A percentile compares a stretch with the other conserved stretches of the same genome.
phyloP scores from a whole-genome alignment of 2,113 vertebrate species.

The Xenopus tropicalis region DNA sequence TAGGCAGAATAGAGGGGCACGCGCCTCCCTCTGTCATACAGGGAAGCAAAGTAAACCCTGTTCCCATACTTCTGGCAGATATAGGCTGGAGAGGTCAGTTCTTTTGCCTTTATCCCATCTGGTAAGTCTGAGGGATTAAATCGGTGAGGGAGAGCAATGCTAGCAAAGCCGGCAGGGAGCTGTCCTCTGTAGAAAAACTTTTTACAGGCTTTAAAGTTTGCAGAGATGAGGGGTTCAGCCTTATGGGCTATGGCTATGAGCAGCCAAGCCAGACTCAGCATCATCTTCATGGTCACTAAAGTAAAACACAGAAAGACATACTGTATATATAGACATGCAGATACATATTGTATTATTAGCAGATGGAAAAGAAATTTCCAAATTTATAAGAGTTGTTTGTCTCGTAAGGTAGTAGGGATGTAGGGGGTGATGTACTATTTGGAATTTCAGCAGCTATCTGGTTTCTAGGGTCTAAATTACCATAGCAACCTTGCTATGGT shows the following conservation, averaged over 20 bases:
- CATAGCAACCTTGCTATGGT: no score
- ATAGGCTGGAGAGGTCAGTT: conserved; percentile 3
- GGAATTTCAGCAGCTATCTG: no score
- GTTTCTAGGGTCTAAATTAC: no score
- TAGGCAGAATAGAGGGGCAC: conserved; percentile 15
- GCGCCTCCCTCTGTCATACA: conserved; percentile 16
- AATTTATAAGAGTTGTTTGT: no score
- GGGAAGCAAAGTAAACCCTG: background rate
- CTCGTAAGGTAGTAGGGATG: no score
- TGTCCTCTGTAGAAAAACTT: background rate
- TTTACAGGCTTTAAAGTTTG: background rate
- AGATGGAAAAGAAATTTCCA: no score
- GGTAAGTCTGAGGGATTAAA: background rate
- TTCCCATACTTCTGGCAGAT: background rate
- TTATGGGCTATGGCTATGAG: background rate
- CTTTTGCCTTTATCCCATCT: background rate
- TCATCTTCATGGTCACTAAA: background rate
- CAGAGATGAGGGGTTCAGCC: background rate
- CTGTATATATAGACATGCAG: no score
- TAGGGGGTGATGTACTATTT: no score
- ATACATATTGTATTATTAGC: no score
- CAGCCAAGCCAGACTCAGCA: background rate
- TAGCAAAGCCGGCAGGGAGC: background rate
- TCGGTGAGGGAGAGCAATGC: background rate
- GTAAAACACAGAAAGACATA: background rate